Evolutionary conservation across 2,888 invertebrate genomes (phyloP), one percentile per base, ranked within the genome.

Genomic region (Amitus sp.): DNA sequence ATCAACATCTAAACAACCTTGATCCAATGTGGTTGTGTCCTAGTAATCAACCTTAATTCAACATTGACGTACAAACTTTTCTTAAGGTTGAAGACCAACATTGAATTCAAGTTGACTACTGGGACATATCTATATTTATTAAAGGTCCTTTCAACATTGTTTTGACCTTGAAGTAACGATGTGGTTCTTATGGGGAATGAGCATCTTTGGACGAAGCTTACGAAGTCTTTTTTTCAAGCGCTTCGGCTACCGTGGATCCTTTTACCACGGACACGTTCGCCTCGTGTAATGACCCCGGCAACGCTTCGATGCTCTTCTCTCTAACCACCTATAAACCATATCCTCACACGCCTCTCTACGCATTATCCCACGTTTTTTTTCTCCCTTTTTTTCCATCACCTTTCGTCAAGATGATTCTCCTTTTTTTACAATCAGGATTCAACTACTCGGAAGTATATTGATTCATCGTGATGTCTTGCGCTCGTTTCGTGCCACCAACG

Each of bases 191-290:
- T 66, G 58, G 64, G 62, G n/a, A n/a, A n/a, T n/a, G n/a, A 39
- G 46, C 66, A 66, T 63, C 62, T 20, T 43, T 23, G 23, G 43
- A 27, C 9, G 43, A 43, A 43, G 33, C 18, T 46, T 30, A 30
- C 46, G 20, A 13, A 17, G 27, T 39, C 45, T 49, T 51, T 56
- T 57, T 57, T 47, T 49, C 51, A 64, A 49, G 59, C n/a, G 47
- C 57, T 39, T 46, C 28, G 13, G 45, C 45, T 33, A 33, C 33
- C 12, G 33, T 33, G 33, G 12, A 33, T 33, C 66, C 74, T 70
- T 74, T 73, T 73, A 74, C 73, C 74, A 70, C 72, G 72, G 67
- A 73, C 75, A 76, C 75, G 75, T 74, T 74, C 69, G 52, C 65
- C 63, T 54, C 61, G 49, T 65, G 68, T 70, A 70, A 70, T 70